These are phyloP conservation scores for Drosophila eohydei DNA, from an alignment of 2,888 invertebrate genomes.

Conservation along the genomic window DNA sequence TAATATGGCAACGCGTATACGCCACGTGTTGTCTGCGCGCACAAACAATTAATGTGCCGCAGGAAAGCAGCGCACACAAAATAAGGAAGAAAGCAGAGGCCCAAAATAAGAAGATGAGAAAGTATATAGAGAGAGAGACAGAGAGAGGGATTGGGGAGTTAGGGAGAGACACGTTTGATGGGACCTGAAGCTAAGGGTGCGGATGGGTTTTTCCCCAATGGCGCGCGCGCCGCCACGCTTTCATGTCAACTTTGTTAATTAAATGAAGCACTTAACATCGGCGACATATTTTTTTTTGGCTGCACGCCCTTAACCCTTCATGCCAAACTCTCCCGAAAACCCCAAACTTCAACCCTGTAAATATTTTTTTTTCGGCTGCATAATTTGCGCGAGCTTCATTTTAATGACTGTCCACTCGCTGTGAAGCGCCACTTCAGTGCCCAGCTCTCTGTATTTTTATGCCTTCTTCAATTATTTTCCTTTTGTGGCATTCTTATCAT, in stretches of 20 bases:
- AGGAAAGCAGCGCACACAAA: constrained; percentile 21
- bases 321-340: background rate
- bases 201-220: constrained; percentile 44
- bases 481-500: constrained; percentile 50
- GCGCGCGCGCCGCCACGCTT: constrained; percentile 45
- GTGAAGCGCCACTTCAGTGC: constrained; percentile 14
- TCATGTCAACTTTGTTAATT: constrained; percentile 80
- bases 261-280: constrained; percentile 79
- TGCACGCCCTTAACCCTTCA: constrained; percentile 8
- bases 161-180: background rate
- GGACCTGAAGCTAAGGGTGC: constrained; percentile 34
- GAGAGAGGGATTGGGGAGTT: background rate
- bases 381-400: constrained; percentile 65
- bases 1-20: constrained; percentile 35
- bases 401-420: constrained; percentile 63
- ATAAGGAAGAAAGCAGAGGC: constrained; percentile 6
- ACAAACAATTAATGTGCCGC: constrained; percentile 47
- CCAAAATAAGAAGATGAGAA: constrained; percentile 4
- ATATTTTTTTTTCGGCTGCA: constrained; percentile 43
- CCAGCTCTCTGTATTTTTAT: background rate
- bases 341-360: constrained; percentile 11
- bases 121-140: background rate
- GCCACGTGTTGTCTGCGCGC: constrained; percentile 24
- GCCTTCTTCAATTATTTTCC: constrained; percentile 7
- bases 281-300: constrained; percentile 68